Evolutionary conservation across 2,113 vertebrate genomes (phyloP).

Genomic region (Vulpes vulpes): DNA sequence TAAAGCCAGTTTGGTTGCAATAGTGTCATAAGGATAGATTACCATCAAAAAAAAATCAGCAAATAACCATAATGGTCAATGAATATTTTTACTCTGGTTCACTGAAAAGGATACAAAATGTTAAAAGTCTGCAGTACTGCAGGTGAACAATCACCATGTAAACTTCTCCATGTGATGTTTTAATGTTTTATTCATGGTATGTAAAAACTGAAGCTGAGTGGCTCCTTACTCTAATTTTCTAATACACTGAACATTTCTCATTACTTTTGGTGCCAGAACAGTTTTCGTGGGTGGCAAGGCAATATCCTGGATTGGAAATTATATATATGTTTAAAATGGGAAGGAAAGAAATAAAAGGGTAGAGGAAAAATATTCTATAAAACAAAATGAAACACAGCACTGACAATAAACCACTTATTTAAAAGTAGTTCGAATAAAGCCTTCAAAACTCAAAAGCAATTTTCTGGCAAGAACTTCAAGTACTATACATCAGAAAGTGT

Average conservation of each 20-base stretch:
- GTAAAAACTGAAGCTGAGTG: constrained; percentile 89
- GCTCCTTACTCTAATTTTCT: constrained; percentile 85
- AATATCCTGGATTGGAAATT: constrained; percentile 68
- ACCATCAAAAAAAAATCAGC: constrained; percentile 84
- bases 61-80: constrained; percentile 88
- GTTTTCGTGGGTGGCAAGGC: constrained; percentile 75
- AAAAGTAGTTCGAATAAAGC: constrained; percentile 78
- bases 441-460: constrained; percentile 79
- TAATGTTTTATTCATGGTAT: constrained; percentile 82
- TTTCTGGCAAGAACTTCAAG: constrained; percentile 87
- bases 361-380: constrained; percentile 43
- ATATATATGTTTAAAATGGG: neutral
- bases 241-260: constrained; percentile 69
- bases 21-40: constrained; percentile 90
- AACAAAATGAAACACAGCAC: constrained; percentile 59
- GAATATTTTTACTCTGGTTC: constrained; percentile 88
- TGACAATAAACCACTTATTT: constrained; percentile 81
- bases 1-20: constrained; percentile 88
- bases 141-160: constrained; percentile 88
- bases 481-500: constrained; percentile 87
- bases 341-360: neutral
- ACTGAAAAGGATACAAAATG: constrained; percentile 84
- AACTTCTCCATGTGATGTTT: constrained; percentile 85
- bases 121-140: constrained; percentile 88
- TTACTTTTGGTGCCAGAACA: constrained; percentile 82